Conservation (phyloP, 2,888 invertebrate species). For the Tuberolachnus salignus region DNA sequence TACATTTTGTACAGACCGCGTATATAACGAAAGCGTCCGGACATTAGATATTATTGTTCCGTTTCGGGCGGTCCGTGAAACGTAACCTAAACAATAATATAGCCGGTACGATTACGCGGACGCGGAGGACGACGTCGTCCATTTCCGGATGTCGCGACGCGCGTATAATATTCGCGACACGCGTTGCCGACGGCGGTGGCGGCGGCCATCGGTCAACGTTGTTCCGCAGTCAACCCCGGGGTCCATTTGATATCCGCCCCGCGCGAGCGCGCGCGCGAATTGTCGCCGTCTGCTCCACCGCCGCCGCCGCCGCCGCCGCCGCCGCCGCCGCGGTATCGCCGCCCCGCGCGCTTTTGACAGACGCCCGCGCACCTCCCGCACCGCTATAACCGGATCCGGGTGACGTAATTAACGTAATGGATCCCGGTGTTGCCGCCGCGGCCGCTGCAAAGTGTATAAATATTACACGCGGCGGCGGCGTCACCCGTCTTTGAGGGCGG, state of each 20-base stretch:
- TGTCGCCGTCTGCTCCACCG: too few relatives aligned
- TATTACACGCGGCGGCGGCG: not conserved
- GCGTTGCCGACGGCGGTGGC: not conserved
- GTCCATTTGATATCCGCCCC: slow-evolving; percentile 24
- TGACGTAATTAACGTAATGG: slow-evolving; percentile 46
- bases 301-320: too few relatives aligned
- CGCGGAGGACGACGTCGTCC: not conserved
- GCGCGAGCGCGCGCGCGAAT: not conserved
- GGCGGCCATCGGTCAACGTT: slow-evolving; percentile 31
- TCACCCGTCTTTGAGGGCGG: not conserved
- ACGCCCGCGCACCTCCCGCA: not conserved
- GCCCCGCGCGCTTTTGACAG: slow-evolving; percentile 10
- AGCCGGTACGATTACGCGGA: too few relatives aligned
- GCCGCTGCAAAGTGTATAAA: slow-evolving; percentile 36
- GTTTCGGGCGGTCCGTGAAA: too few relatives aligned
- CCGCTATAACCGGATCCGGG: slow-evolving; percentile 16
- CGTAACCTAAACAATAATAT: too few relatives aligned
- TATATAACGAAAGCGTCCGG: too few relatives aligned
- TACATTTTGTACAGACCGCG: too few relatives aligned
- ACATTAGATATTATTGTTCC: too few relatives aligned
- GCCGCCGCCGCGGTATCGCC: too few relatives aligned
- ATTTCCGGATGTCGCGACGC: not conserved
- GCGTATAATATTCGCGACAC: not conserved
- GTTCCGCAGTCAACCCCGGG: slow-evolving; percentile 38
- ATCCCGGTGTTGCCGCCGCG: slow-evolving; percentile 6